Evolutionary conservation across 2,113 vertebrate species (phyloP), one percentile per base, ranked within the genome.

Genomic region (Dipodomys spectabilis): DNA sequence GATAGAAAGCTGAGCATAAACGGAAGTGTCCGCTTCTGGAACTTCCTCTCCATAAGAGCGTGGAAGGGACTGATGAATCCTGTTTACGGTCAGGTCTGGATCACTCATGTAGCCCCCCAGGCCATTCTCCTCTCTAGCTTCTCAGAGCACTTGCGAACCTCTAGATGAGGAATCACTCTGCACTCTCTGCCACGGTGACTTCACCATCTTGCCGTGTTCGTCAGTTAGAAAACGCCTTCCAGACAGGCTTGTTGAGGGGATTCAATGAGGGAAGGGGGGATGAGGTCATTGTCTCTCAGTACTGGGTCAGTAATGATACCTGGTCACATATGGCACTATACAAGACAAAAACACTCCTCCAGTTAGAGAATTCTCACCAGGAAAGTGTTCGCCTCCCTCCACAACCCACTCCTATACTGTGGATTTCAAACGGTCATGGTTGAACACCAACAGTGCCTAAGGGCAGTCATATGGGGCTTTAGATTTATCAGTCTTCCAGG

Each of bases 391-490:
- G 73, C n/a, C 39, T 88, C 13, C 7, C 20, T 73, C 2, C 13
- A 68, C 18, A 79, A 15, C 62, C 64, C 53, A 57, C 25, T 69
- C 62, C 39, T 25, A n/a, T 32, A 44, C 32, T 23, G 18, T 7
- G 35, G 30, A 72, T 39, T 60, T 82, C 3, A 62, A 35, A 10
- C 6, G 2, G 3, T 65, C 49, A 49, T 57, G 30, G 44, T 28
- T 39, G 60, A 82, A 22, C 16, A 28, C 8, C 27, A 65, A 4
- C 35, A 25, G 0, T 8, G 2, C 62, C 71, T 44, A 45, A 20
- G 10, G 23, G 1, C 32, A n/a, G 3, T 23, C 2, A 30, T 7
- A 68, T 2, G 28, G 10, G 4, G n/a, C n/a, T 62, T 28, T 13
- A 87, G 62, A n/a, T 44, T 39, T 19, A 23, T 45, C 23, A 39